Base-by-base conservation (phyloP, 2,888 invertebrate species). In the Steinernema hermaphroditum region DNA sequence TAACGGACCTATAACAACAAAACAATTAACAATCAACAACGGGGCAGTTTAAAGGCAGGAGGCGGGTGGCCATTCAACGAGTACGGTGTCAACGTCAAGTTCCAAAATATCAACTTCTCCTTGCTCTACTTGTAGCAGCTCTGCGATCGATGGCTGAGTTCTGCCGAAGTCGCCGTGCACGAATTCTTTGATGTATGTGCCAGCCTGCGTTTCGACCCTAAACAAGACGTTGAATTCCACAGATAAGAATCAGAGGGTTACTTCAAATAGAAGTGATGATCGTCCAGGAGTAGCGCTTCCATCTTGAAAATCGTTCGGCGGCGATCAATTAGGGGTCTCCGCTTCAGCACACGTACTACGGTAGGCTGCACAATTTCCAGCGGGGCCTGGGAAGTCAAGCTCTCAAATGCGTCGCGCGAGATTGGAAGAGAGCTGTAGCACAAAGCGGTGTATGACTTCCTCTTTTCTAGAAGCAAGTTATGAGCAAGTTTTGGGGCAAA, bases 101-200 rank as follows among this genome's bases (percentile, higher is more conserved):
- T 94, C 92, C n/a, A 94, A 89, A 80, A 98, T 93, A 87, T 97
- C 97, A 6, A 93, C 91, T 46, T 76, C 54, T 16, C 70, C 75
- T 22, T 72, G 19, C 12, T 74, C 34, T 8, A 79, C 69, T 0
- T 91, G 91, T 44, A 94, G 88, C 50, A 94, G 88, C 24, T 90
- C 90, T 0, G 91, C 88, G 0, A 86, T 69, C 1, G 83, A 85
- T 27, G 97, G 97, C 12, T 86, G 87, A 0, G 95, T 94, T 80
- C 97, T 90, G 0, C 93, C 93, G 87, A 96, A 92, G 89, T 98
- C 97, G 1, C 96, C 94, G 88, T 97, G 95, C 24, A 94, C 93
- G 89, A 97, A 93, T 89, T 98, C 97, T 88, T 98, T 98, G 0
- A 98, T 91, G 87, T 98, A 98, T 1, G 87, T 87, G 19, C 86